A percentile compares a stretch with the other conserved stretches of the same genome.
Evolutionary conservation across 1,140 invertebrate species (phyloP).

Genomic region (Drosophila subobscura): DNA sequence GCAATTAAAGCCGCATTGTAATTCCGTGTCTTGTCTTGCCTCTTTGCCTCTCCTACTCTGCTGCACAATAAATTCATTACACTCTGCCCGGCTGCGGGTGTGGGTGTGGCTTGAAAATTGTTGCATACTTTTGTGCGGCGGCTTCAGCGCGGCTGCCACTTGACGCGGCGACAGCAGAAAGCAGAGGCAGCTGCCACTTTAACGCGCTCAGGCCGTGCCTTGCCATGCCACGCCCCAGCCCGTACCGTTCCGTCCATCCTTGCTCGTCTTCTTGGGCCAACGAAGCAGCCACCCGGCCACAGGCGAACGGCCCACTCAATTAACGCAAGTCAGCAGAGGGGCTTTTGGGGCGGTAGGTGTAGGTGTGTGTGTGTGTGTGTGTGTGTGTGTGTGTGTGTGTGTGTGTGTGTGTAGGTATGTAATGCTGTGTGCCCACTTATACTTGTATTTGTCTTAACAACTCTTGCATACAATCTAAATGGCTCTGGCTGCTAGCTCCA

Average conservation of each 20-base stretch:
- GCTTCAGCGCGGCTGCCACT: slow-evolving; percentile 51
- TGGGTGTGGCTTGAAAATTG: slow-evolving; percentile 54
- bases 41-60: too few relatives aligned
- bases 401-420: neutral
- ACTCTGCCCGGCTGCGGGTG: slow-evolving; percentile 6
- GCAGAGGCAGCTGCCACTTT: slow-evolving; percentile 63
- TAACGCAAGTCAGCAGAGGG: slow-evolving; percentile 68
- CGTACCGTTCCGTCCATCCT: neutral
- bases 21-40: slow-evolving; percentile 28
- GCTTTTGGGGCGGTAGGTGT: neutral
- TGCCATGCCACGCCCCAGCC: slow-evolving; percentile 9
- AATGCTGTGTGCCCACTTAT: neutral
- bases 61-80: slow-evolving; percentile 31
- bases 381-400: slow-evolving; percentile 12
- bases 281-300: slow-evolving; percentile 45
- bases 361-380: slow-evolving; percentile 12
- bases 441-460: slow-evolving; percentile 74
- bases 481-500: slow-evolving; percentile 38
- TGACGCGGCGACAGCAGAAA: slow-evolving; percentile 34
- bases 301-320: slow-evolving; percentile 67
- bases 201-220: slow-evolving; percentile 48
- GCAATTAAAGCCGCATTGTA: slow-evolving; percentile 68
- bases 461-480: slow-evolving; percentile 71
- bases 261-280: neutral
- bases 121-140: slow-evolving; percentile 59